Conservation (phyloP, 2,888 invertebrate genomes). For the Nezara viridula region DNA sequence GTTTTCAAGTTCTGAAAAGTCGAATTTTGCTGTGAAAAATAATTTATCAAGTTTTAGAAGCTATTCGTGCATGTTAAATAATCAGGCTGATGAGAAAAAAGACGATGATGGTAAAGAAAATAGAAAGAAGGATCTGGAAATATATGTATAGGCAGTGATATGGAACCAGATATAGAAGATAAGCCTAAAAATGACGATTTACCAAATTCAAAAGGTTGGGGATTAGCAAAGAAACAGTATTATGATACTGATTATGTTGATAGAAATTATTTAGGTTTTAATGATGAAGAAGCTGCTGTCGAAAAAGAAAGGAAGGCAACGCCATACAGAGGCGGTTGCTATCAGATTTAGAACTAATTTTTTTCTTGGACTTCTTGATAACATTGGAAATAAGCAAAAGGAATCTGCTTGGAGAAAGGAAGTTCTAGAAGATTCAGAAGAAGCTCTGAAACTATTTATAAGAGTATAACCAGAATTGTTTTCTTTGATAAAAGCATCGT, state of each 20-base stretch:
- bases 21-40: too few species aligned
- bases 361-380: slow-evolving; percentile 63
- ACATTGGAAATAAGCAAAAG: slow-evolving; percentile 62
- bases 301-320: slow-evolving; percentile 87
- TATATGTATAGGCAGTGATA: slow-evolving; percentile 69
- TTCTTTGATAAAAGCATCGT: slow-evolving; percentile 83
- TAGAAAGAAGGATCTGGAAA: slow-evolving; percentile 72
- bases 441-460: slow-evolving; percentile 82
- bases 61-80: too few species aligned
- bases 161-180: slow-evolving; percentile 81
- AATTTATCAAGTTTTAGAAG: too few species aligned
- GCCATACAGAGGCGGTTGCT: slow-evolving; percentile 83
- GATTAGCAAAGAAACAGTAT: slow-evolving; percentile 82
- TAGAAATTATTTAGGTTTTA: slow-evolving; percentile 82
- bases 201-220: slow-evolving; percentile 90
- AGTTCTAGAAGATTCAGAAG: slow-evolving; percentile 70
- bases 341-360: slow-evolving; percentile 84
- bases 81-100: too few species aligned
- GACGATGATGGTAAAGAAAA: slow-evolving; percentile 69
- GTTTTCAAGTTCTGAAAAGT: too few species aligned
- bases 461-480: slow-evolving; percentile 91
- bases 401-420: slow-evolving; percentile 67
- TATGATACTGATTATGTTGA: slow-evolving; percentile 93
- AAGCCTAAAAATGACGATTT: slow-evolving; percentile 79
- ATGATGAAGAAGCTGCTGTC: slow-evolving; percentile 81